These are phyloP conservation scores for Teleiodes luculella DNA, from an alignment of 2,888 invertebrate species.

Conservation along the genomic window DNA sequence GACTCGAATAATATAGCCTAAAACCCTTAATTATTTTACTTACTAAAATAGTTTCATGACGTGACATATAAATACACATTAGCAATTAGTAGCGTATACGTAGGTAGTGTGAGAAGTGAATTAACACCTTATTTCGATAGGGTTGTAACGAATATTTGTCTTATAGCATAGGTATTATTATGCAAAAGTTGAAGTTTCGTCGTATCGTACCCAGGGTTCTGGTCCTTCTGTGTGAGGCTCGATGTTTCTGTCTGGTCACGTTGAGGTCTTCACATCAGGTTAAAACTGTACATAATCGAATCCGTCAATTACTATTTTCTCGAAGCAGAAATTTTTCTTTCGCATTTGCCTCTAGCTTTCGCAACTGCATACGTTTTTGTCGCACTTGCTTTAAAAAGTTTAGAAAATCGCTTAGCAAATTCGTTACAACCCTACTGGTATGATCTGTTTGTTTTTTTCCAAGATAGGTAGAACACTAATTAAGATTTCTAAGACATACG, in stretches of 20 bases:
- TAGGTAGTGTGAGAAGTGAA: no score
- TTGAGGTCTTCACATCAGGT: background rate
- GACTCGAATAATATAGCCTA: no score
- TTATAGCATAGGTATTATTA: conserved; percentile 9
- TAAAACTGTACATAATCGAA: conserved; percentile 12
- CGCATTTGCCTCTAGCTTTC: conserved; percentile 3
- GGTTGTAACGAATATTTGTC: conserved; percentile 15
- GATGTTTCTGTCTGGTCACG: background rate
- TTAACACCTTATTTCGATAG: background rate
- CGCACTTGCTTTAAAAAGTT: background rate
- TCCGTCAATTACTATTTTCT: background rate
- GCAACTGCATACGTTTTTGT: background rate
- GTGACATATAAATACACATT: no score
- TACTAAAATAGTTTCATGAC: no score
- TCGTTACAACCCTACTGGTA: conserved; percentile 12
- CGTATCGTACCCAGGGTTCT: background rate
- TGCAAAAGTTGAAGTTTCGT: conserved; percentile 6
- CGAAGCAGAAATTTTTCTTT: conserved; percentile 2
- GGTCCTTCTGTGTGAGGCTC: background rate
- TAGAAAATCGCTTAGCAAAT: background rate
- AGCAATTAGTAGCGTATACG: no score
- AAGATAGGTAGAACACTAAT: no score
- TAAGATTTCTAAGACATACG: no score
- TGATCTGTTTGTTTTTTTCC: no score
- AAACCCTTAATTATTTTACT: no score